Base-by-base conservation (phyloP, 2,797 vertebrate genomes). In the Rhinella marina region DNA sequence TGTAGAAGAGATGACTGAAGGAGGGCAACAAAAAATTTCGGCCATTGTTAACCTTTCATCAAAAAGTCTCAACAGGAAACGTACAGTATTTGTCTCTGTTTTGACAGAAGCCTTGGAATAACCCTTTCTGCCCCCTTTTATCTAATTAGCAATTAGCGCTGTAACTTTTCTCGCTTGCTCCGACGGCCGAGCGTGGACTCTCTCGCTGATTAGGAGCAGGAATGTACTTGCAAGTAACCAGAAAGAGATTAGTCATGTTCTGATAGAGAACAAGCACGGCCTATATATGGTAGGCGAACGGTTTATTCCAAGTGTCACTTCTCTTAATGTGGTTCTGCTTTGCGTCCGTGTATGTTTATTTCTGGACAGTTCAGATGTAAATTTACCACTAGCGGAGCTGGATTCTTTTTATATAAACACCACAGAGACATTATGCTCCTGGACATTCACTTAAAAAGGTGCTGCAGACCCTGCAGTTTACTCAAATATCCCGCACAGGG, bases 291-390 rank as follows among this genome's bases (percentile, higher is more conserved):
- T 70, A 79, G 84, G 84, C 19, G n/a, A 41, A 73, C 29, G 80
- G 57, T 82, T 87, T 64, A 48, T 56, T 72, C 88, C 75, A 86
- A 85, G 79, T 79, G 85, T 87, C 88, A 86, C 84, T 62, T 70
- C 68, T 75, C 81, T 57, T 57, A 54, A 25, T 54, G 27, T 0
- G 72, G 16, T 50, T 88, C 87, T 85, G 87, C 66, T 86, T 86
- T 86, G 78, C 80, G 59, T 88, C 87, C 56, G 54, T 32, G 64
- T 2, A 54, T 79, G 82, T 88, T 88, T 85, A 88, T 85, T 88
- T 85, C 87, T 59, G 83, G 87, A 81, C 87, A 88, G 82, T 70
- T 84, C 87, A 57, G 41, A 88, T 73, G 82, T 85, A 85, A 84
- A 88, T 85, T 59, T 81, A 75, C 56, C 56, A 75, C 75, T 41